Evolutionary conservation across 2,113 vertebrate genomes (phyloP).

Genomic region (Anoplopoma fimbria): DNA sequence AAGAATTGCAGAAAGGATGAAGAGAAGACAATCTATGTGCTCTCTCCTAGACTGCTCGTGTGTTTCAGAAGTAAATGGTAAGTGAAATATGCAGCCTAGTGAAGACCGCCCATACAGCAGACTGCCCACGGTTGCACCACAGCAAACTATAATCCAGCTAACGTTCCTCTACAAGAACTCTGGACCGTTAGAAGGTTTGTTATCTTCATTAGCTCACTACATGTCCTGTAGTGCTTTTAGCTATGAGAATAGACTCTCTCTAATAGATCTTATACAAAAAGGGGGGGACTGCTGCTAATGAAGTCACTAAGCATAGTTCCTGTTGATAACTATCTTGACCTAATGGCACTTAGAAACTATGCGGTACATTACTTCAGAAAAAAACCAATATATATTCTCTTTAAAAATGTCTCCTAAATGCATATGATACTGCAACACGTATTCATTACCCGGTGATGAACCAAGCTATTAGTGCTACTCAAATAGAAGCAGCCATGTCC

Average conservation of each 20-base stretch:
- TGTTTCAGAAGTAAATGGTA: constrained; percentile 2
- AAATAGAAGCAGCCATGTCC: constrained; percentile 22
- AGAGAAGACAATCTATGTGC: neutral
- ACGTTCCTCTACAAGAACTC: constrained; percentile 12
- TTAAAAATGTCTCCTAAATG: neutral
- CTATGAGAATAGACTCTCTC: neutral
- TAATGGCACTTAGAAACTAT: neutral
- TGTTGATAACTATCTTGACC: constrained; percentile 4
- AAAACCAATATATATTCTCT: neutral
- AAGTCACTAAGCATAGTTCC: constrained; percentile 1
- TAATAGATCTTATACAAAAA: constrained; percentile 9
- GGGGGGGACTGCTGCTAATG: constrained; percentile 4
- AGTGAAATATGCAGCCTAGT: constrained; percentile 8
- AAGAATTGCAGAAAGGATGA: neutral
- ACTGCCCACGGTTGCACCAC: constrained; percentile 43
- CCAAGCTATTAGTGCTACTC: constrained; percentile 13
- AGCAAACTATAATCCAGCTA: constrained; percentile 24
- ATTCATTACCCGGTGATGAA: constrained; percentile 18
- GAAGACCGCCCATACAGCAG: constrained; percentile 54
- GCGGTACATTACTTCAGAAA: neutral
- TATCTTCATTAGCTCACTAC: constrained; percentile 6
- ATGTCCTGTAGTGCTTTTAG: constrained; percentile 4
- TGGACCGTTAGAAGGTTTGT: neutral
- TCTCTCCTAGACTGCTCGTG: neutral
- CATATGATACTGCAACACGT: neutral